Percentiles rank a stretch among this genome's conserved stretches.
phyloP scores from a whole-genome alignment of 2,888 invertebrate genomes.

The Drosophila helvetica region DNA sequence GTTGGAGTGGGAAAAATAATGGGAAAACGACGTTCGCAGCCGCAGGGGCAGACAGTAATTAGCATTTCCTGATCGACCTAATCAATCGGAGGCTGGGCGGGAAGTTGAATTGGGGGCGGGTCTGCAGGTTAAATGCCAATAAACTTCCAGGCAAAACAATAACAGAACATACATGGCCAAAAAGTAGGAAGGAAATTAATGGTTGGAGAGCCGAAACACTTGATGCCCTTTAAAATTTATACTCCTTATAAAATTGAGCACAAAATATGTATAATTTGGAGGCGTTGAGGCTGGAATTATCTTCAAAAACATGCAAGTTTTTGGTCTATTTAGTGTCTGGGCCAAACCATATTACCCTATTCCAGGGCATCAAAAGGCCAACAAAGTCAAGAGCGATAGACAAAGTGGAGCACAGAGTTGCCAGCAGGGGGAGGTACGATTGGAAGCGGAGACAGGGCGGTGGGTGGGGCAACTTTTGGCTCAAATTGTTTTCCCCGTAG shows the following conservation, averaged over 20 bases:
- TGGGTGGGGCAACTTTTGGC: conserved; percentile 41
- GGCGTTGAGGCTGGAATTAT: too few species aligned
- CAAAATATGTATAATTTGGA: too few species aligned
- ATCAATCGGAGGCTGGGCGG: conserved; percentile 53
- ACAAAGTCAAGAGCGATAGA: conserved; percentile 56
- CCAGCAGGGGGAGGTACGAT: not conserved
- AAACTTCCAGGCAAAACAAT: conserved; percentile 37
- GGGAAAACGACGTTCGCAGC: not conserved
- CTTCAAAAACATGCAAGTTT: too few species aligned
- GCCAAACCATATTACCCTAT: not conserved
- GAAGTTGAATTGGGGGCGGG: conserved; percentile 13
- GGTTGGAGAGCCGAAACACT: not conserved
- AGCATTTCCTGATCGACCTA: conserved; percentile 50
- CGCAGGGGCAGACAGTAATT: conserved; percentile 36
- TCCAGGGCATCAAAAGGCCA: conserved; percentile 21
- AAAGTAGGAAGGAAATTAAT: conserved; percentile 8
- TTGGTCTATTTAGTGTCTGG: too few species aligned
- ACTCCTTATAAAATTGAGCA: not conserved
- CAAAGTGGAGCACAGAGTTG: conserved; percentile 36
- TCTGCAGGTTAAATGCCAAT: conserved; percentile 43
- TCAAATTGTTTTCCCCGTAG: conserved; percentile 34
- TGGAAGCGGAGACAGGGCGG: not conserved
- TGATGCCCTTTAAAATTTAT: not conserved
- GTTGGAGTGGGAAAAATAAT: conserved; percentile 3
- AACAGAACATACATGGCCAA: conserved; percentile 24